Evolutionary conservation across 1,140 invertebrate species (phyloP), one percentile per base, ranked within the genome.

Genomic region (Rhagoletis zephyria): DNA sequence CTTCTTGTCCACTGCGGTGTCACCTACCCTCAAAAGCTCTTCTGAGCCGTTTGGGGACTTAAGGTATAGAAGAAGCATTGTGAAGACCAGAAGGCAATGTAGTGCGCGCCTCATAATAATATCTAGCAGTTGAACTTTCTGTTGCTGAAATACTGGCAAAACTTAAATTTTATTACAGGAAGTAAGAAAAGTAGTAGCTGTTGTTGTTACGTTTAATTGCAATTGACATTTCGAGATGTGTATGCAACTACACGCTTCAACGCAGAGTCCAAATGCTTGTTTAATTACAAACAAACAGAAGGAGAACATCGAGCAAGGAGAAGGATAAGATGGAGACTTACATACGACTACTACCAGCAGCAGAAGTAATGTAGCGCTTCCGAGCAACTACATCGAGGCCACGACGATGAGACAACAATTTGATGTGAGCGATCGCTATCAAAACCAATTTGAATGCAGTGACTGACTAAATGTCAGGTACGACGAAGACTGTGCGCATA

Each of bases 391-490:
- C 40, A 42, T n/a, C 51, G 70, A 74, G 67, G 12, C n/a, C 16
- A 81, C 74, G 74, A 81, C 74, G 48, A 81, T 48, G 48, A 81
- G 74, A 81, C 74, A 56, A 51, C 90, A 89, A 89, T 90, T 87
- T 91, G 89, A 91, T 90, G 90, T 89, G 90, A 89, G 88, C 89
- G 91, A 91, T 91, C 89, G 89, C 89, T 89, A 91, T 91, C 91
- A 88, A 63, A 88, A 89, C 89, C 88, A 90, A 90, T 91, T 90
- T 90, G 91, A 89, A 90, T 90, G 88, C 89, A 89, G 89, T 16
- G 74, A 88, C 87, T 88, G 87, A 90, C 90, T 87, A 74, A 86
- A 90, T 88, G 87, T 85, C 87, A 64, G 30, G 59, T 65, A 12
- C 63, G 14, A 56, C 12, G 61, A 70, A 74, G 77, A 14, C 56